Conservation (phyloP, 2,888 invertebrate species). For the Opisthograptis luteolata region DNA sequence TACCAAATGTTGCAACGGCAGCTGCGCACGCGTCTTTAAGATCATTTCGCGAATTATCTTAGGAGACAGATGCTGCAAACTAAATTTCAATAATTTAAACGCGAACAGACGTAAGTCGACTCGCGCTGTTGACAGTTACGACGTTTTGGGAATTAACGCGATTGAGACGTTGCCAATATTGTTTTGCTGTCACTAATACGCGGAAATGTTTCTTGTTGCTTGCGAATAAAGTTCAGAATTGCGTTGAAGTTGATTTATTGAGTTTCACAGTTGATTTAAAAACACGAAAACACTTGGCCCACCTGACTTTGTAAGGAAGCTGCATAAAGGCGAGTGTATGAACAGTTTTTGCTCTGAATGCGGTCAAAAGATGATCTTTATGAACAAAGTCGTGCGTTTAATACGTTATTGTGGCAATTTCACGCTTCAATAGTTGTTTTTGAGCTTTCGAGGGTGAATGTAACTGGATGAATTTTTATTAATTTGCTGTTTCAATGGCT, state of each 20-base stretch:
- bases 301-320: constrained; percentile 42
- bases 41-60: constrained; percentile 74
- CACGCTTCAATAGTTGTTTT: constrained; percentile 26
- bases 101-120: constrained; percentile 42
- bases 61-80: constrained; percentile 56
- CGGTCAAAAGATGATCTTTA: constrained; percentile 37
- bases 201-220: constrained; percentile 11
- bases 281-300: constrained; percentile 39
- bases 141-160: constrained; percentile 23
- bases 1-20: constrained; percentile 76
- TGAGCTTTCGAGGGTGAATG: constrained; percentile 10
- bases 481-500: neutral
- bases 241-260: constrained; percentile 9
- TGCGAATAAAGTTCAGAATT: constrained; percentile 15
- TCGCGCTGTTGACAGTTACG: constrained; percentile 17
- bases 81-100: constrained; percentile 33
- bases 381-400: constrained; percentile 32
- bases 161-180: constrained; percentile 16
- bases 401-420: constrained; percentile 30
- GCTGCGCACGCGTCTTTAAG: constrained; percentile 63
- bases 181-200: constrained; percentile 15
- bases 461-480: neutral
- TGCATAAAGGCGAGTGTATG: constrained; percentile 34
- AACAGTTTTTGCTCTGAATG: constrained; percentile 30
- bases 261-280: constrained; percentile 28